These are phyloP conservation scores for Muschampia plurimacula DNA, from an alignment of 2,888 invertebrate genomes.

Conservation along the genomic window DNA sequence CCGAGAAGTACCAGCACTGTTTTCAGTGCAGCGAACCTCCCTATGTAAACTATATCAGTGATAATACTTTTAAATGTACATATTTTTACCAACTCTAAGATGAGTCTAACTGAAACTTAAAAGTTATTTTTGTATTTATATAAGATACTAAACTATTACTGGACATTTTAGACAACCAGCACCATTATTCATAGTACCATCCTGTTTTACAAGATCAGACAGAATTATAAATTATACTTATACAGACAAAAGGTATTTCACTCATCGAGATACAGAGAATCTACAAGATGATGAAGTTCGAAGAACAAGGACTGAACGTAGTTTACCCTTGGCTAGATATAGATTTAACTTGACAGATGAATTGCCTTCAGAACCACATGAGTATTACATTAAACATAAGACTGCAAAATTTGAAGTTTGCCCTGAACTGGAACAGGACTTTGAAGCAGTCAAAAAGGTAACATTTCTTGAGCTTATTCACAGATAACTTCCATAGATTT, in stretches of 20 bases:
- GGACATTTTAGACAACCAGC: constrained; percentile 64
- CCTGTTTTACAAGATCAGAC: constrained; percentile 92
- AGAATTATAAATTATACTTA: constrained; percentile 76
- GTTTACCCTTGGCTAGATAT: constrained; percentile 85
- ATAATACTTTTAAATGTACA: no score
- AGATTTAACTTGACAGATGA: constrained; percentile 86
- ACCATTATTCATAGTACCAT: constrained; percentile 90
- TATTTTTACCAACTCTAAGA: no score
- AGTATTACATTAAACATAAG: constrained; percentile 84
- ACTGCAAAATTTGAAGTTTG: constrained; percentile 71
- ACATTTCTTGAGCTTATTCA: background rate
- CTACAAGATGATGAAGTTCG: constrained; percentile 60
- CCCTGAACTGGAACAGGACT: constrained; percentile 72
- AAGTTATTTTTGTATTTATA: background rate
- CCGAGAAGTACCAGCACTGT: no score
- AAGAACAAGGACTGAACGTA: constrained; percentile 61
- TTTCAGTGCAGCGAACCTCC: no score
- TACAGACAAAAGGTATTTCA: constrained; percentile 62
- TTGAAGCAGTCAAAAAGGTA: constrained; percentile 78
- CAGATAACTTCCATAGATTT: no score
- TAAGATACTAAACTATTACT: background rate
- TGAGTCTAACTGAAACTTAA: background rate
- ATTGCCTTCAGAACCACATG: constrained; percentile 87
- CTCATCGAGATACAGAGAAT: constrained; percentile 49
- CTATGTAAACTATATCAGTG: no score